These are phyloP conservation scores for Hydrozoanthus gracilis DNA, from an alignment of 92 coral and sea anemone genomes.

Conservation along the genomic window DNA sequence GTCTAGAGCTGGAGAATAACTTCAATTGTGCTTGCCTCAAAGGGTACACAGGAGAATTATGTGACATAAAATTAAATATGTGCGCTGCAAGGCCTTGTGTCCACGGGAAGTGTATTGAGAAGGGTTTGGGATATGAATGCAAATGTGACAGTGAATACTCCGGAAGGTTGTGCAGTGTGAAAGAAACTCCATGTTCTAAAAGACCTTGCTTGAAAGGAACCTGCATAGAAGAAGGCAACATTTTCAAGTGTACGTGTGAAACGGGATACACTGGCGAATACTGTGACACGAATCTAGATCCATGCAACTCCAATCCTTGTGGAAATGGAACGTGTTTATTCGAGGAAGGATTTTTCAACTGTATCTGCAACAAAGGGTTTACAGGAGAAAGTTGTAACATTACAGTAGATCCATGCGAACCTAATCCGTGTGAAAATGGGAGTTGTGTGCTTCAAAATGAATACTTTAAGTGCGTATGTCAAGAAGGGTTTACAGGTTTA, in stretches of 20 bases:
- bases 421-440: slow-evolving; percentile 56
- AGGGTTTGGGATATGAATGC: slow-evolving; percentile 47
- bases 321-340: slow-evolving; percentile 63
- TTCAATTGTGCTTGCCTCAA: slow-evolving; percentile 50
- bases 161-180: slow-evolving; percentile 59
- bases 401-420: slow-evolving; percentile 60
- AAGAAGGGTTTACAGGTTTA: slow-evolving; percentile 51
- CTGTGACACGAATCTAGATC: slow-evolving; percentile 51
- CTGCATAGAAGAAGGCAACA: slow-evolving; percentile 41
- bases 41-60: slow-evolving; percentile 58
- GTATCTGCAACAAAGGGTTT: slow-evolving; percentile 63
- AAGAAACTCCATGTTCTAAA: slow-evolving; percentile 36
- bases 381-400: slow-evolving; percentile 66
- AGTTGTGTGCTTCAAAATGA: slow-evolving; percentile 18
- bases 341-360: slow-evolving; percentile 54
- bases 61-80: slow-evolving; percentile 49
- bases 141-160: slow-evolving; percentile 57
- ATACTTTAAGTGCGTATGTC: slow-evolving; percentile 55
- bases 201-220: slow-evolving; percentile 49
- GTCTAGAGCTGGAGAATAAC: slow-evolving; percentile 11
- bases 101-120: slow-evolving; percentile 52
- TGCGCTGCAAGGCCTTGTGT: slow-evolving; percentile 49
- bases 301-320: slow-evolving; percentile 71
- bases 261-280: slow-evolving; percentile 68
- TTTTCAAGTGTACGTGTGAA: slow-evolving; percentile 38